Evolutionary conservation across 1,140 invertebrate genomes (phyloP), one percentile per base, ranked within the genome.

Genomic region (Drosophila murphyi): DNA sequence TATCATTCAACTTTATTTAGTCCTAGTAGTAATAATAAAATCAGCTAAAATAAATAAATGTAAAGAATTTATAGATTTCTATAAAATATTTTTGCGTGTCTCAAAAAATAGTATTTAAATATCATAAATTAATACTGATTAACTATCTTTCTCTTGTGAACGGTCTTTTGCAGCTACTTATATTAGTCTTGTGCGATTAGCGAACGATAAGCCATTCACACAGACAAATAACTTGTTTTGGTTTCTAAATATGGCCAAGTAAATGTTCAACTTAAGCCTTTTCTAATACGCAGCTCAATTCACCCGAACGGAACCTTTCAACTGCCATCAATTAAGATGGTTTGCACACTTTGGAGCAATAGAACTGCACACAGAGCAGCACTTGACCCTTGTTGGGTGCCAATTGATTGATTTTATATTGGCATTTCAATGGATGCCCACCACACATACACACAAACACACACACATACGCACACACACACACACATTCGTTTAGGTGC

Each of bases 401-500:
- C 83, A 87, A 87, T 88, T 87, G 83, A 87, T 87, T 87, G 83
- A 87, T 87, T 87, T 87, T 87, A 87, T 87, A 87, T 87, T 83
- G 83, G 83, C 80, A 88, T 87, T 87, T 87, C 83, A 88, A 83
- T 80, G 76, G 83, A 39, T 37, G 47, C 45, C 67, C 52, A 62
- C 35, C 52, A 55, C 20, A 55, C n/a, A 54, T 31, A 34, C 35
- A 20, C 20, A 20, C 39, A 43, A 43, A 43, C 1, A 59, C 37
- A 70, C 73, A 45, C 67, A 52, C 8, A 57, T 29, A 77, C 64
- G 29, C 48, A 48, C 52, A 47, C 32, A 52, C 34, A 43, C 45
- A 61, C 12, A 12, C 61, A 55, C 62, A 64, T 45, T 74, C 67
- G 52, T 35, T 43, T 52, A 3, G 34, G 43, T 20, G 12, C 31